Evolutionary conservation across 2,797 vertebrate genomes (phyloP), one percentile per base, ranked within the genome.

Genomic region (Smutsia temminckii): DNA sequence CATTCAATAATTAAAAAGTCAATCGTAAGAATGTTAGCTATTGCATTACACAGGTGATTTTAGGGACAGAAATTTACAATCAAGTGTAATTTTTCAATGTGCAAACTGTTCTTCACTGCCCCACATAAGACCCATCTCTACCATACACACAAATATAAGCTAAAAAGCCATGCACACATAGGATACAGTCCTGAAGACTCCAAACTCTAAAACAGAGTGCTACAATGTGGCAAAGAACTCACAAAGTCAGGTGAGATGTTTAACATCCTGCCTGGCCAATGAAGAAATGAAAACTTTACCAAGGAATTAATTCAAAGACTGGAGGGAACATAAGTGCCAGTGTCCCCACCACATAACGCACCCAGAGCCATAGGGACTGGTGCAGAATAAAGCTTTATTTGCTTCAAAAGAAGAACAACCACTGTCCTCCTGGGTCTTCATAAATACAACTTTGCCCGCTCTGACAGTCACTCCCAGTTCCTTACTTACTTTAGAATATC

Each of bases 401-500:
- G 78, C 93, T 64, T 51, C 61, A 27, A 27, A 1, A 1, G 40
- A 59, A 8, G 9, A 49, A 20, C n/a, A 29, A 37, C 37, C 89
- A 86, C 75, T n/a, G 14, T 55, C 49, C 90, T n/a, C 75, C 81
- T 53, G 6, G 64, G 95, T 69, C 61, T 78, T 79, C 63, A 29
- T 8, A 42, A 81, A 61, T 93, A 90, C 61, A 86, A 63, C n/a
- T 66, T 61, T 17, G 80, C 49, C 57, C 23, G 74, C 64, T 78
- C 79, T 91, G 46, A 59, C 6, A 12, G 53, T 27, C 4, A 78
- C 32, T 79, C 40, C 75, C 64, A 79, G 89, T 74, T 42, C 49
- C 34, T 91, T 89, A 77, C 66, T 93, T 27, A 69, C 78, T 55
- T 87, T 79, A 91, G 84, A 96, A 84, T 89, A 83, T 34, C 6